A percentile compares a stretch with the other conserved stretches of the same genome.
These are phyloP conservation scores for Ochropacha duplaris DNA, from an alignment of 2,888 invertebrate species.

Conservation along the genomic window DNA sequence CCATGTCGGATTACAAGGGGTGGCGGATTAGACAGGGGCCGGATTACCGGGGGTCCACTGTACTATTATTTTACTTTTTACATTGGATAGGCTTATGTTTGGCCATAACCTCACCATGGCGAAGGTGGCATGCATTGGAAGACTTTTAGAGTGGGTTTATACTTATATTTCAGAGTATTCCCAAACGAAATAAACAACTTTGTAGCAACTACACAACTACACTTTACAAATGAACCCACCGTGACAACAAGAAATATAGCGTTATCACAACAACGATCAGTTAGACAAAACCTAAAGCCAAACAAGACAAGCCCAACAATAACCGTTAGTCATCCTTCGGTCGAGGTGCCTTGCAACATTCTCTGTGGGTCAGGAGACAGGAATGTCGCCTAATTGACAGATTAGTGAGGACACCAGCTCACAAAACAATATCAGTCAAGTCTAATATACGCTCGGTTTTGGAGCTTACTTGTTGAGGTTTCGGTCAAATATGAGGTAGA, in stretches of 20 bases:
- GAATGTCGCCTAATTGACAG: constrained; percentile 77
- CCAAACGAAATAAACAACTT: not conserved
- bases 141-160: too few species aligned
- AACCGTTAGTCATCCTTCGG: constrained; percentile 51
- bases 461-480: constrained; percentile 12
- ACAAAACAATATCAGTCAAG: constrained; percentile 5
- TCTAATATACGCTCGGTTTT: constrained; percentile 29
- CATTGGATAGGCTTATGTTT: too few species aligned
- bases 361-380: constrained; percentile 66
- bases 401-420: constrained; percentile 59
- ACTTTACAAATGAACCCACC: not conserved
- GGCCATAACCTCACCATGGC: too few species aligned
- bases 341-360: constrained; percentile 38
- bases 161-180: too few species aligned
- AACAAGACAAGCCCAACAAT: constrained; percentile 9
- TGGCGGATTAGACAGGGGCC: too few species aligned
- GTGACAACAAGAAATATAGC: not conserved
- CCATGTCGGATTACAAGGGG: too few species aligned
- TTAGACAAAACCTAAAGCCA: not conserved
- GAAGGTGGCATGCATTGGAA: too few species aligned
- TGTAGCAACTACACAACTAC: not conserved
- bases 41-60: too few species aligned
- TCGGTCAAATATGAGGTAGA: constrained; percentile 8
- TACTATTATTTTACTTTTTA: too few species aligned
- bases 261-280: not conserved